phyloP scores from a whole-genome alignment of 2,113 vertebrate species.

The Harpagus bidentatus region DNA sequence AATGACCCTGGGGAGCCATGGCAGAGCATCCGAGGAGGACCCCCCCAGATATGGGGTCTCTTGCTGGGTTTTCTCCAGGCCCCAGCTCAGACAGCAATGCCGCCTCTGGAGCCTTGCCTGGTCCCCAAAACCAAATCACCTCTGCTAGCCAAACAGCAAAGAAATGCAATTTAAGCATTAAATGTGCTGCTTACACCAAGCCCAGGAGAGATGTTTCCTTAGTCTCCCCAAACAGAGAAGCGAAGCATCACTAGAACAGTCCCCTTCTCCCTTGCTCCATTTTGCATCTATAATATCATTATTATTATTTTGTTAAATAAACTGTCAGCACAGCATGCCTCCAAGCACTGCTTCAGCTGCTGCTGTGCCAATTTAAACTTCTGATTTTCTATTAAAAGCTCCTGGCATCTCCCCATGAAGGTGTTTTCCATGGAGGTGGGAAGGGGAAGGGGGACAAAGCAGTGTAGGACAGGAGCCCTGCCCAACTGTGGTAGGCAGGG shows the following conservation, averaged over 20 bases:
- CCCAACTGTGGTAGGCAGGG: background rate
- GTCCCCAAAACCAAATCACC: background rate
- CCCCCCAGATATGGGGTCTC: accelerated
- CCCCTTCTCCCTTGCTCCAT: background rate
- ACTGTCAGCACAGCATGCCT: background rate
- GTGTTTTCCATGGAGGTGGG: background rate
- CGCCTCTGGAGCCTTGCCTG: background rate
- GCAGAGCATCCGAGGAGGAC: background rate
- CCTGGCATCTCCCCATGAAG: accelerated
- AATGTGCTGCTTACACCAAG: background rate
- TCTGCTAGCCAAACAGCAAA: background rate
- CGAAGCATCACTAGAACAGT: background rate
- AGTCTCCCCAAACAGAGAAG: background rate
- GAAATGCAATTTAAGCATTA: background rate
- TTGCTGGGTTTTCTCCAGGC: background rate
- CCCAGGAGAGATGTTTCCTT: accelerated
- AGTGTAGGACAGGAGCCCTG: background rate
- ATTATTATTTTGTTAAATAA: background rate
- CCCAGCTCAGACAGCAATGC: background rate
- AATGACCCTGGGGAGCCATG: background rate
- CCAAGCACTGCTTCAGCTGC: background rate
- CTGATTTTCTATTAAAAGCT: background rate
- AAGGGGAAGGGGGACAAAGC: background rate
- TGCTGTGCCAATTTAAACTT: background rate
- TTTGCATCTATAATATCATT: background rate